These are phyloP conservation scores for Timandra comae DNA, from an alignment of 2,888 invertebrate genomes.

Conservation along the genomic window DNA sequence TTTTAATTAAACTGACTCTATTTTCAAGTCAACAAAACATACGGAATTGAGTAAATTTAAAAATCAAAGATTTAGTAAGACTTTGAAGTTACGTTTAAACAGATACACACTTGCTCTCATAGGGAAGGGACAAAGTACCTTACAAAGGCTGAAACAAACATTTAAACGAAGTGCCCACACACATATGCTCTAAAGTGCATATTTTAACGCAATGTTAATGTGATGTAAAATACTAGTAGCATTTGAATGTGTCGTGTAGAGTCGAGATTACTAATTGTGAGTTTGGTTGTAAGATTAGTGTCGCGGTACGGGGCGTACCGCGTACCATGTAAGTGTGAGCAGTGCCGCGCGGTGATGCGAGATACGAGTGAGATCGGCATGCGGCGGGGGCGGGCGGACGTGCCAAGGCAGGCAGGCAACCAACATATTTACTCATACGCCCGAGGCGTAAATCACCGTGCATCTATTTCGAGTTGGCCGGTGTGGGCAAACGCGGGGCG, in stretches of 20 bases:
- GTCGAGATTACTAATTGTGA: conserved; percentile 13
- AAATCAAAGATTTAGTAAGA: too few relatives aligned
- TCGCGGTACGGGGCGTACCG: neutral
- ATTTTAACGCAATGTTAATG: too few relatives aligned
- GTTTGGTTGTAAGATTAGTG: conserved; percentile 14
- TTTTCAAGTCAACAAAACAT: too few relatives aligned
- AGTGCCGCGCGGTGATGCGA: conserved; percentile 20
- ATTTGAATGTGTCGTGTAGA: conserved; percentile 2
- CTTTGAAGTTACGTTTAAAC: too few relatives aligned
- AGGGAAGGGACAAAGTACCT: too few relatives aligned
- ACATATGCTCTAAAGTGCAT: too few relatives aligned
- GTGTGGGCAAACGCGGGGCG: conserved; percentile 37
- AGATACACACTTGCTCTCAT: too few relatives aligned
- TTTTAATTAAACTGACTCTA: too few relatives aligned
- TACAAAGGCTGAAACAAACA: too few relatives aligned
- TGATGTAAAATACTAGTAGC: conserved; percentile 1
- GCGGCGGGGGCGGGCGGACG: conserved; percentile 64
- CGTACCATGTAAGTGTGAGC: conserved; percentile 10
- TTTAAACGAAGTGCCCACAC: too few relatives aligned
- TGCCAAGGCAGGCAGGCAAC: conserved; percentile 71
- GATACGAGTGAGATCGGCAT: conserved; percentile 47
- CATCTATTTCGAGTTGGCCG: conserved; percentile 71
- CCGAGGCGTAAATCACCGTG: conserved; percentile 75
- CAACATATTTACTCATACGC: conserved; percentile 72
- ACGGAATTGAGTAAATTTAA: too few relatives aligned